Evolutionary conservation across 1,140 invertebrate genomes (phyloP), one percentile per base, ranked within the genome.

Genomic region (Caenorhabditis remanei): DNA sequence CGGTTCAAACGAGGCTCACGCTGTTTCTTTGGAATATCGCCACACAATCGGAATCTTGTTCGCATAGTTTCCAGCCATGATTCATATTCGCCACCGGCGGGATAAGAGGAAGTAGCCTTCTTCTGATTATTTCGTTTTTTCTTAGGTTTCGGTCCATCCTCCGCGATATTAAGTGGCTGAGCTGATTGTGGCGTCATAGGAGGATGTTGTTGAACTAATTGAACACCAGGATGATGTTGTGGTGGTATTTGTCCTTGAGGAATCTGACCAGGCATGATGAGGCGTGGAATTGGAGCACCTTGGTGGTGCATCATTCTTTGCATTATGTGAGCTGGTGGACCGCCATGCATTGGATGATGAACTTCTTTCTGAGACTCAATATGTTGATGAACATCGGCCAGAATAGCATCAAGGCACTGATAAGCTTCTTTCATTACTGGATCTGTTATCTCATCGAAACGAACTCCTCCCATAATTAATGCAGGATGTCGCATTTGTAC

Each of bases 71-170:
- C 71, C 4, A 79, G 50, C 71, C 71, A 79, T 24, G 71, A n/a
- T 13, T 79, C 71, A 14, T 79, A 50, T 79, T 79, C 71, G 4
- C 46, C 46, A 9, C 32, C 46, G 5, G 46, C n/a, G 5, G 71
- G 43, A 24, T 19, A 50, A 16, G 46, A 9, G 21, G 71, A 19
- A 19, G 71, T n/a, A 13, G 43, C 41, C 71, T 93, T 90, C 40
- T 93, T 89, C 88, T 93, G 91, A 40, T 85, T 56, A 16, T 46
- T 46, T 16, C 91, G 40, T 82, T 90, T 92, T 84, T 91, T 90
- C 75, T 92, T 91, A 9, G 87, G 65, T 48, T 89, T 90, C 53
- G 89, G 86, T 11, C 85, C 11, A 13, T 90, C 90, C n/a, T 58
- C 79, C 5, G 79, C 21, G 67, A 75, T 6, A 53, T 71, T 24